phyloP scores from a whole-genome alignment of 2,797 vertebrate species.

The Chaetophractus vellerosus region DNA sequence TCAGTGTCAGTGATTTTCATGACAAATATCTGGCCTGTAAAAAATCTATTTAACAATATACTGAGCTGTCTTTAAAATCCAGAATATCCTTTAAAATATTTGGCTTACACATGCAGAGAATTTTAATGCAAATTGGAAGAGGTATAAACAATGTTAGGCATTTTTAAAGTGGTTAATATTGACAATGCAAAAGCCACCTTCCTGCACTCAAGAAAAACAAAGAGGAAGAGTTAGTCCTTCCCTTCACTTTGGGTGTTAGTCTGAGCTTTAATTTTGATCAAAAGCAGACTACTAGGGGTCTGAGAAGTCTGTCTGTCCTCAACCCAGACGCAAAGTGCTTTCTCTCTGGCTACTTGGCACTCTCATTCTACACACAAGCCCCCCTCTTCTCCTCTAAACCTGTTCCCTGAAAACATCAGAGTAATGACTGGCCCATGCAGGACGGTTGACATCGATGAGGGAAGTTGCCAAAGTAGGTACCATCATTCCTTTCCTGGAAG shows the following conservation, averaged over 20 bases:
- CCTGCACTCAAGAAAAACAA: not conserved
- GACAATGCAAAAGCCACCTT: not conserved
- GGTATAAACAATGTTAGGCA: not conserved
- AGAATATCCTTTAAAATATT: not conserved
- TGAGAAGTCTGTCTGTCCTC: not conserved
- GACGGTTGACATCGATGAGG: not conserved
- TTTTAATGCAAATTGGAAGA: not conserved
- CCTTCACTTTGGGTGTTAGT: not conserved
- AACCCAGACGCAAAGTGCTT: not conserved
- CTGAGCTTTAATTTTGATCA: not conserved
- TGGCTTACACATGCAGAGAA: not conserved
- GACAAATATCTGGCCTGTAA: not conserved
- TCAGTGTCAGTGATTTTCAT: constrained; percentile 30
- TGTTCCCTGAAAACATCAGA: not conserved
- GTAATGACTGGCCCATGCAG: not conserved
- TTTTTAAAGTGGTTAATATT: not conserved
- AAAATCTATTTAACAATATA: not conserved
- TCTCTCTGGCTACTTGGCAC: not conserved
- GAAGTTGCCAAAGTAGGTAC: not conserved
- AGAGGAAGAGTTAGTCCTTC: not conserved
- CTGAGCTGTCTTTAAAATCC: constrained; percentile 39
- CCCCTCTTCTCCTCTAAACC: not conserved
- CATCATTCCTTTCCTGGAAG: not conserved
- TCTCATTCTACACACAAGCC: not conserved
- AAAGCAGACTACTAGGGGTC: not conserved